Percentiles rank a stretch among this genome's conserved stretches.
Evolutionary conservation across 2,113 vertebrate species (phyloP).

Genomic region (rabbit (Oryctolagus cuniculus)): DNA sequence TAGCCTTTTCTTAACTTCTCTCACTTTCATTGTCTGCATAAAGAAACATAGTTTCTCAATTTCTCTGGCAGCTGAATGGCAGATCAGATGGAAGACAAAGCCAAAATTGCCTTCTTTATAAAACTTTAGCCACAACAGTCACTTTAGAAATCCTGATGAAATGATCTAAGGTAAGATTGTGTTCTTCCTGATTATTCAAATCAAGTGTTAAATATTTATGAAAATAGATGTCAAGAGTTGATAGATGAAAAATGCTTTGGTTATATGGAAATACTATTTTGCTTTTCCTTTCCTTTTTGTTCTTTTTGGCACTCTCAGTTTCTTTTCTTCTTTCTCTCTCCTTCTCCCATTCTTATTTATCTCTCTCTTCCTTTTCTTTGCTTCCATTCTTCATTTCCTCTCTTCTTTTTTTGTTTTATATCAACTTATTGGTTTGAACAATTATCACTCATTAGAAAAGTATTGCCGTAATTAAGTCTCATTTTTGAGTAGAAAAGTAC

Average conservation of each 20-base stretch:
- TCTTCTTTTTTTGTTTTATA: background rate
- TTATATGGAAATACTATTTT: background rate
- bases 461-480: background rate
- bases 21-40: background rate
- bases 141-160: conserved; percentile 1
- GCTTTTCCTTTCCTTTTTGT: background rate
- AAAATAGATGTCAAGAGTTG: background rate
- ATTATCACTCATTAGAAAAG: background rate
- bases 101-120: background rate
- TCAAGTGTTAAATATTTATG: background rate
- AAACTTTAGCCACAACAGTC: background rate
- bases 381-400: background rate
- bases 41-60: background rate
- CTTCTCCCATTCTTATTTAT: too few species aligned
- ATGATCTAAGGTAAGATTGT: background rate
- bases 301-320: background rate
- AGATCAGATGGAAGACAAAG: background rate
- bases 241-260: background rate
- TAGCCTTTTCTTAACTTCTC: background rate
- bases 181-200: conserved; percentile 36
- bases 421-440: background rate
- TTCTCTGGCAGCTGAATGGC: background rate
- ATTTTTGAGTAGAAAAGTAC: background rate
- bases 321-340: too few species aligned
- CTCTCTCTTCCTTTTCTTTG: background rate